These are phyloP conservation scores for Caenorhabditis sp. DNA, from an alignment of 2,888 invertebrate species.

Conservation along the genomic window DNA sequence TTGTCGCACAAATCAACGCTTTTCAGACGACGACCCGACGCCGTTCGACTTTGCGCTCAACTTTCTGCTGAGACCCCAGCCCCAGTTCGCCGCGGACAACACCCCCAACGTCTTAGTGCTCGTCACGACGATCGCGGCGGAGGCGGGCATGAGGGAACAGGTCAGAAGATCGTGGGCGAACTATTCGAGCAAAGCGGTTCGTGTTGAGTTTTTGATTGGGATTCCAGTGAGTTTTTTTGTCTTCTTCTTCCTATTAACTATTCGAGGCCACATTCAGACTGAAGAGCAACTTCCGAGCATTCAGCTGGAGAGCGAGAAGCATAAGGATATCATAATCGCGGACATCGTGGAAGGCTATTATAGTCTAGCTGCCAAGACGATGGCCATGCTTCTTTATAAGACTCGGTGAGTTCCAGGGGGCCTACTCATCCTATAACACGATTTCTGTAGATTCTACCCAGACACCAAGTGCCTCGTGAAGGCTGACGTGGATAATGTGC, in stretches of 20 bases:
- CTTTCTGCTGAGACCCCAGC: conserved; percentile 34
- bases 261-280: conserved; percentile 23
- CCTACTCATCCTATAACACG: conserved; percentile 1
- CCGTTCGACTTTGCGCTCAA: conserved; percentile 55
- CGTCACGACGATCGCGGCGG: conserved; percentile 58
- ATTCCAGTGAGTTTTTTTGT: conserved; percentile 37
- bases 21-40: conserved; percentile 58
- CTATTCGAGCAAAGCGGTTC: conserved; percentile 43
- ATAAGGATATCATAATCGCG: conserved; percentile 66
- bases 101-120: conserved; percentile 43
- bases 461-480: conserved; percentile 69
- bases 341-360: conserved; percentile 71
- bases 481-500: conserved; percentile 73
- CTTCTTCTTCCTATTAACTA: neutral
- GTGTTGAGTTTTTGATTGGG: conserved; percentile 70
- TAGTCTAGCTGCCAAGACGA: conserved; percentile 71
- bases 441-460: conserved; percentile 48
- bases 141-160: conserved; percentile 52
- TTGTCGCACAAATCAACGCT: neutral
- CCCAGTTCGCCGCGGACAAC: neutral
- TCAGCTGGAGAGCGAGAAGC: conserved; percentile 39
- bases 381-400: conserved; percentile 71
- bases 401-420: conserved; percentile 16
- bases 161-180: conserved; percentile 70
- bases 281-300: conserved; percentile 12